phyloP scores from a whole-genome alignment of 2,797 vertebrate genomes.

The Pseudomugil gertrudae region DNA sequence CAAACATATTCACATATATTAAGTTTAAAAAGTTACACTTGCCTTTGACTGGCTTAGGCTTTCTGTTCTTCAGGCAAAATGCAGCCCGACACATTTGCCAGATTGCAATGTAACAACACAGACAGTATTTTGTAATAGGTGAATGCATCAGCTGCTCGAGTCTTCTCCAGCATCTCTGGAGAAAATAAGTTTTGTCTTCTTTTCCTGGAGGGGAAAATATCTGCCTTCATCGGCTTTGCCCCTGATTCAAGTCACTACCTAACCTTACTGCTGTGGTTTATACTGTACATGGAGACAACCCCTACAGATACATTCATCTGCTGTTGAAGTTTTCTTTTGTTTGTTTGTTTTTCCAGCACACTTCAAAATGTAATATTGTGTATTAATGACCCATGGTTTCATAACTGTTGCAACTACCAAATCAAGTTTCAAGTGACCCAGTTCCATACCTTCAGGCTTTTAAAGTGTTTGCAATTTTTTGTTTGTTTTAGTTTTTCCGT shows the following conservation, averaged over 20 bases:
- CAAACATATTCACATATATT: background rate
- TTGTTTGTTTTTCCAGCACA: background rate
- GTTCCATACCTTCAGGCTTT: background rate
- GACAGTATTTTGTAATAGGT: slow-evolving; percentile 56
- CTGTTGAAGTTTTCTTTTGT: background rate
- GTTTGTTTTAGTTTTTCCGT: background rate
- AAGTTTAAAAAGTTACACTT: slow-evolving; percentile 9
- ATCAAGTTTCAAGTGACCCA: slow-evolving; percentile 1
- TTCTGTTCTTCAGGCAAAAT: slow-evolving; percentile 15
- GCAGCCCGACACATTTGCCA: slow-evolving; percentile 48
- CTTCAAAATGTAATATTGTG: slow-evolving; percentile 4
- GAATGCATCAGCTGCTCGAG: slow-evolving; percentile 38
- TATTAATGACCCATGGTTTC: slow-evolving; percentile 1
- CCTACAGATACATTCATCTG: slow-evolving; percentile 2
- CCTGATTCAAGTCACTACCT: slow-evolving; percentile 28
- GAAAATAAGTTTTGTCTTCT: slow-evolving; percentile 31
- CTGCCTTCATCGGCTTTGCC: slow-evolving; percentile 24
- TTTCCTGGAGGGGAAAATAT: slow-evolving; percentile 47
- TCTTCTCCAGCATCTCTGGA: slow-evolving; percentile 34
- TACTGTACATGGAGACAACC: slow-evolving; percentile 12
- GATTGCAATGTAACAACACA: slow-evolving; percentile 38
- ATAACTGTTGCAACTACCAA: background rate
- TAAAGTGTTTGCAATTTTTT: slow-evolving; percentile 5
- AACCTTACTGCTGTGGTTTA: slow-evolving; percentile 27
- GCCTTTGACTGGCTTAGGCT: slow-evolving; percentile 23